phyloP scores from a whole-genome alignment of 2,888 invertebrate species.

The Trachelus iudaicus region DNA sequence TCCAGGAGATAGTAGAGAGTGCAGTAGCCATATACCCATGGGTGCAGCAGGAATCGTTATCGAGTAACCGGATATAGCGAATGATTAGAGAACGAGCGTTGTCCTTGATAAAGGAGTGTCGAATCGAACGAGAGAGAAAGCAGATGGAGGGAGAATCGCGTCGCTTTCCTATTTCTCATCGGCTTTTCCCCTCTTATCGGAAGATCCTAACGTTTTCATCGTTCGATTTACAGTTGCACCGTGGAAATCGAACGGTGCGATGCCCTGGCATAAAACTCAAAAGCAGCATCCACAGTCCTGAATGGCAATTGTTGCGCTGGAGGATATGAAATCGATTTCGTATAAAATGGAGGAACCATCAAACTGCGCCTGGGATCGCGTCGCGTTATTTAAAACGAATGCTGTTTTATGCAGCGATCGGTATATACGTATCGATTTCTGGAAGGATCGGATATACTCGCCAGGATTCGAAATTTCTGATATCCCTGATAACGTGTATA shows the following conservation, averaged over 20 bases:
- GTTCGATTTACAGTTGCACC: slow-evolving; percentile 44
- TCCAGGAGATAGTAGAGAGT: not conserved
- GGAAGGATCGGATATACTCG: not conserved
- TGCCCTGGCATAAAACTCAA: slow-evolving; percentile 39
- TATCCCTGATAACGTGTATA: not conserved
- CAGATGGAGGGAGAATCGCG: not conserved
- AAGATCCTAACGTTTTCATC: slow-evolving; percentile 45
- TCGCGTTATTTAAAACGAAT: not conserved
- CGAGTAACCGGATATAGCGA: not conserved
- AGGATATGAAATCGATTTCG: not conserved
- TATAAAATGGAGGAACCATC: not conserved
- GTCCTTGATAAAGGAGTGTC: not conserved
- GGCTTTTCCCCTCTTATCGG: slow-evolving; percentile 1
- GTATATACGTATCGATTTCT: not conserved
- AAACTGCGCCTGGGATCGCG: not conserved
- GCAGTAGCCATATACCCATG: not conserved
- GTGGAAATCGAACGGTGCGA: slow-evolving; percentile 36
- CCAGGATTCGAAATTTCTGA: not conserved
- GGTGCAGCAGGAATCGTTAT: not conserved
- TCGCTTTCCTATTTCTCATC: not conserved
- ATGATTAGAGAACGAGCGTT: not conserved
- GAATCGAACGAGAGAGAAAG: not conserved
- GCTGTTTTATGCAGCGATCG: not conserved
- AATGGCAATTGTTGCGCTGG: not conserved
- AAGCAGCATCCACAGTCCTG: not conserved